Conservation (phyloP, 2,113 vertebrate species). For the Castor canadensis region DNA sequence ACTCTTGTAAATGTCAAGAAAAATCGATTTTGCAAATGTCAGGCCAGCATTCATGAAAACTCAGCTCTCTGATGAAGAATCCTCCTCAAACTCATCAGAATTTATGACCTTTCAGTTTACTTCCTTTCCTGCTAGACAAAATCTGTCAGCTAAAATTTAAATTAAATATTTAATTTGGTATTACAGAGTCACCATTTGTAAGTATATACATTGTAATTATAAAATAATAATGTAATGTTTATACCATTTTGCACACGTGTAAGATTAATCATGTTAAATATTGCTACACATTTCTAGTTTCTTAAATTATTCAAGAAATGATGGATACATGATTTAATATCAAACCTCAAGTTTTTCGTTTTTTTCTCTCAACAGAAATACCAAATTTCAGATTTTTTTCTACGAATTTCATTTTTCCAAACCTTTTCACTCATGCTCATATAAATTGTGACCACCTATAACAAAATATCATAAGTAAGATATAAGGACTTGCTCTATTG, state of each 20-base stretch:
- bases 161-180: slow-evolving; percentile 44
- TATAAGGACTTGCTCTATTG: neutral
- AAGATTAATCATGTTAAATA: neutral
- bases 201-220: neutral
- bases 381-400: neutral
- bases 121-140: slow-evolving; percentile 45
- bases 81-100: slow-evolving; percentile 73
- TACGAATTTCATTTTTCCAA: neutral
- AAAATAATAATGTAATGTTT: slow-evolving; percentile 25
- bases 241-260: neutral
- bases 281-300: neutral
- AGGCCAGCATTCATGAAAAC: slow-evolving; percentile 78
- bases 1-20: slow-evolving; percentile 85
- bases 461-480: too few species aligned
- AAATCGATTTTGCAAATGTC: slow-evolving; percentile 87
- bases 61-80: slow-evolving; percentile 62
- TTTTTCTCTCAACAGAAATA: neutral
- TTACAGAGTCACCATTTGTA: slow-evolving; percentile 34
- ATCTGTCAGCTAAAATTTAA: neutral
- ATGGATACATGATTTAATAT: neutral
- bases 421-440: neutral
- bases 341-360: neutral
- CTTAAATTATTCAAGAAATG: slow-evolving; percentile 12
- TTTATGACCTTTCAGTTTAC: neutral
- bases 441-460: neutral